A percentile compares a stretch with the other conserved stretches of the same genome.
Evolutionary conservation across 2,797 vertebrate species (phyloP).

Genomic region (Streptopelia turtur): DNA sequence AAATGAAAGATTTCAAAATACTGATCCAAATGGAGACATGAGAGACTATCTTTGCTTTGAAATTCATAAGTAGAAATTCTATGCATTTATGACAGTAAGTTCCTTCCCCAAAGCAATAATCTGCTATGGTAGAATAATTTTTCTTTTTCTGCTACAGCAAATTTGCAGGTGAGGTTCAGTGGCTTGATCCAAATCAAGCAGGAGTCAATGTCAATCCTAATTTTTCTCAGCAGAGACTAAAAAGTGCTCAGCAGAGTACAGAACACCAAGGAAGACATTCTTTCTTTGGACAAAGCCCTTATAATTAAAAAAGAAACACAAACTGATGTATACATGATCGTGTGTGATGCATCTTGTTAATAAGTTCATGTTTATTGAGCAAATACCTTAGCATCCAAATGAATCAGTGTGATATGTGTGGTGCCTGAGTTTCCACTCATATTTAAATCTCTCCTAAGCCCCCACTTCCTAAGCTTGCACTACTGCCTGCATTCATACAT

Average conservation of each 20-base stretch:
- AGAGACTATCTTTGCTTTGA: not conserved
- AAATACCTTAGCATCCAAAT: not conserved
- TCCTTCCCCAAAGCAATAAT: conserved; percentile 51
- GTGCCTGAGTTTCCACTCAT: not conserved
- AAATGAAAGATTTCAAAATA: conserved; percentile 9
- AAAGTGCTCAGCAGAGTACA: not conserved
- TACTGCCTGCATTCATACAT: not conserved
- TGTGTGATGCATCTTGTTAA: not conserved
- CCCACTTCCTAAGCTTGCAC: not conserved
- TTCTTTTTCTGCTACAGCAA: conserved; percentile 38
- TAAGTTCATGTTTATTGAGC: not conserved
- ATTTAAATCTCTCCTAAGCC: conserved; percentile 32
- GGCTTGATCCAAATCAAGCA: conserved; percentile 16
- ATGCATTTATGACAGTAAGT: conserved; percentile 18
- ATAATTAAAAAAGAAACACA: not conserved
- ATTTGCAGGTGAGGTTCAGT: conserved; percentile 45
- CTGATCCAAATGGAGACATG: not conserved
- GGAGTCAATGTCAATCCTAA: conserved; percentile 36
- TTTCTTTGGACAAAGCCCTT: not conserved
- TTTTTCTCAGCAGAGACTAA: conserved; percentile 12
- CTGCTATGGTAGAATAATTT: conserved; percentile 23
- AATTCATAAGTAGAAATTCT: not conserved
- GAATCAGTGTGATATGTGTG: not conserved
- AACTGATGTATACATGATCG: not conserved
- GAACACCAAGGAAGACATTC: not conserved